Evolutionary conservation across 1,140 invertebrate species (phyloP), one percentile per base, ranked within the genome.

Genomic region (Oedothorax gibbosus): DNA sequence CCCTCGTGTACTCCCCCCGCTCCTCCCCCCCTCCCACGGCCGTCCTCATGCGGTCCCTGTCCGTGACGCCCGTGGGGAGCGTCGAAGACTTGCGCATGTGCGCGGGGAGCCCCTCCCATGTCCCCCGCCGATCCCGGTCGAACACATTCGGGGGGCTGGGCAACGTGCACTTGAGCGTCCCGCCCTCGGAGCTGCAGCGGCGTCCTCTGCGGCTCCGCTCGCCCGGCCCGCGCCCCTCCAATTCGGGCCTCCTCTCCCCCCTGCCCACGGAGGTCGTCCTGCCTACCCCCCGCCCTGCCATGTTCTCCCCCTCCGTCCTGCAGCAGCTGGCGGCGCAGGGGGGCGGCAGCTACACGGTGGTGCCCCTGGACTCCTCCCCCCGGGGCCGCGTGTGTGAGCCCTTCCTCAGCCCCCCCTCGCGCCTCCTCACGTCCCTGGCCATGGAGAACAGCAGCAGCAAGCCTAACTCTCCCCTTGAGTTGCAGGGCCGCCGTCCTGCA

Each of bases 381-480:
- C 35, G 35, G 35, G 35, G 35, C 35, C 35, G 35, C 35, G 35
- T 35, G 35, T 35, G 35, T 5, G 35, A 35, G 35, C 35, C 35
- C 35, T 35, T 35, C 35, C 35, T 35, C 35, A 35, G 35, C 35
- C 75, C 54, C 53, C 15, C 83, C 20, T 85, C 83, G 57, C 73
- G 53, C 9, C 72, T 85, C 21, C 71, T 85, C 21, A 78, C 69
- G 75, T 85, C 83, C 71, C 71, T 85, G 56, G 73, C 83, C 51
- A 75, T 85, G n/a, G 83, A 85, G 71, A 84, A 84, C 57, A 78
- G 64, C 50, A 56, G 20, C 18, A 64, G n/a, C 21, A 78, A 76
- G n/a, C 20, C 20, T 57, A 60, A 69, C n/a, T 35, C 65, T 53
- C n/a, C 62, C 20, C 35, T 35, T 35, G 35, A 35, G 35, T 35